These are phyloP conservation scores for Cnemophilus loriae DNA, from an alignment of 2,113 vertebrate genomes.

Conservation along the genomic window DNA sequence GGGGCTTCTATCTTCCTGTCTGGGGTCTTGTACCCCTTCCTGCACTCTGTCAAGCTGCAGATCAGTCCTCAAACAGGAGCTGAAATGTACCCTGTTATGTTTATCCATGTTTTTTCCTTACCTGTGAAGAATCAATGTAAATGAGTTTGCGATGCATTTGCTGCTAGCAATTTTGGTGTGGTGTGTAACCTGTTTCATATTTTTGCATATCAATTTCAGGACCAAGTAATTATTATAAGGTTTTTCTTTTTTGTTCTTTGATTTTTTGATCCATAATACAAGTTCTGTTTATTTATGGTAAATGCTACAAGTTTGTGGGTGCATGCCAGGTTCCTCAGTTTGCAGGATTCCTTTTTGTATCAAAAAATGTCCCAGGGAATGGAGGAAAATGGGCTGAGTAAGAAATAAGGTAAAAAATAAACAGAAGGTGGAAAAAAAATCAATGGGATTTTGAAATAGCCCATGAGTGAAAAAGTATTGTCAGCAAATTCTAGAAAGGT, in stretches of 20 bases:
- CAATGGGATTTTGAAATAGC: neutral
- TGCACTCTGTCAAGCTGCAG: neutral
- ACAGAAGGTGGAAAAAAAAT: neutral
- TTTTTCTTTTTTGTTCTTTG: neutral
- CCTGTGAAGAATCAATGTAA: neutral
- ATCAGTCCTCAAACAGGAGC: neutral
- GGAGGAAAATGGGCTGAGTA: neutral
- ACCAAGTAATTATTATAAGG: neutral
- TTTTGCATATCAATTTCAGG: neutral
- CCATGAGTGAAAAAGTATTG: neutral
- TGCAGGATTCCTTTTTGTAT: neutral
- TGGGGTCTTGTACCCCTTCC: neutral
- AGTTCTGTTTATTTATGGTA: neutral
- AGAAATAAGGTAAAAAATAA: neutral
- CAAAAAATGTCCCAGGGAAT: neutral
- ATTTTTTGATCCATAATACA: neutral
- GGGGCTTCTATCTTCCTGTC: rapidly evolving
- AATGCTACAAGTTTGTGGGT: neutral
- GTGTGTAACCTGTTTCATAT: neutral
- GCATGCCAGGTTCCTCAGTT: neutral
- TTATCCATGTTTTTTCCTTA: neutral
- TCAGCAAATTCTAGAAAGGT: neutral
- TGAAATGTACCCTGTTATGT: neutral
- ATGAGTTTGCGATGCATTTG: neutral
- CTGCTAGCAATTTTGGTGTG: neutral